Percentiles rank a stretch among this genome's conserved stretches.
These are phyloP conservation scores for Erpetoichthys calabaricus DNA, from an alignment of 2,797 vertebrate species.

Conservation along the genomic window DNA sequence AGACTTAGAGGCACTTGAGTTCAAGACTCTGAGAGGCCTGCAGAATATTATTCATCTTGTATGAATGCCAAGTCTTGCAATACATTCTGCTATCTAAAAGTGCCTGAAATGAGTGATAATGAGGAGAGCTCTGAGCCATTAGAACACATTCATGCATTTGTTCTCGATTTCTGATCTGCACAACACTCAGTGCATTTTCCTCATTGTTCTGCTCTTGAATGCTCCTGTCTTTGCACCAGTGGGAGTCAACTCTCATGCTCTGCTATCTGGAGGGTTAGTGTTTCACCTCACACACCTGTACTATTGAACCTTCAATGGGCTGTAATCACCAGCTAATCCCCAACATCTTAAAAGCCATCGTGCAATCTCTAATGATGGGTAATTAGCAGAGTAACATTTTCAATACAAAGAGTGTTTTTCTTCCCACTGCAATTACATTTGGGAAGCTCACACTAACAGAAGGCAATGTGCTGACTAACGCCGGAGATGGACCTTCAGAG, in stretches of 20 bases:
- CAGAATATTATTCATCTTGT: neutral
- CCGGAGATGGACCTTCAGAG: conserved; percentile 32
- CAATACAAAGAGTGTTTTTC: conserved; percentile 39
- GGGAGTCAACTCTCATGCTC: conserved; percentile 1
- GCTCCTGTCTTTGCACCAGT: conserved; percentile 5
- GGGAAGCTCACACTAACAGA: neutral
- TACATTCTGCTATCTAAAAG: conserved; percentile 1
- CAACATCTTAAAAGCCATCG: conserved; percentile 25
- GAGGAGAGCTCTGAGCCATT: conserved; percentile 12
- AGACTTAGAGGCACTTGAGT: neutral
- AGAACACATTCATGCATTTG: conserved; percentile 12
- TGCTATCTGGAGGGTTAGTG: conserved; percentile 2
- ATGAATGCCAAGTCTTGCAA: neutral
- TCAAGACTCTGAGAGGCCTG: no score
- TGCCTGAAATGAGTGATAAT: conserved; percentile 4
- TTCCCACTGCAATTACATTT: conserved; percentile 11
- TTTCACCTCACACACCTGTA: conserved; percentile 16
- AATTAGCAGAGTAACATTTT: conserved; percentile 32
- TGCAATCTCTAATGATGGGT: conserved; percentile 29
- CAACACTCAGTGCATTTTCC: conserved; percentile 3
- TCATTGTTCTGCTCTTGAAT: conserved; percentile 13
- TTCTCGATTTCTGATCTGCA: conserved; percentile 7
- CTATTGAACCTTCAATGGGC: conserved; percentile 27
- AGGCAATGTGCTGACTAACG: conserved; percentile 20
- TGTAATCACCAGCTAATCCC: conserved; percentile 35